Base-by-base conservation (phyloP, 2,888 invertebrate species). In the Plebejus anna region DNA sequence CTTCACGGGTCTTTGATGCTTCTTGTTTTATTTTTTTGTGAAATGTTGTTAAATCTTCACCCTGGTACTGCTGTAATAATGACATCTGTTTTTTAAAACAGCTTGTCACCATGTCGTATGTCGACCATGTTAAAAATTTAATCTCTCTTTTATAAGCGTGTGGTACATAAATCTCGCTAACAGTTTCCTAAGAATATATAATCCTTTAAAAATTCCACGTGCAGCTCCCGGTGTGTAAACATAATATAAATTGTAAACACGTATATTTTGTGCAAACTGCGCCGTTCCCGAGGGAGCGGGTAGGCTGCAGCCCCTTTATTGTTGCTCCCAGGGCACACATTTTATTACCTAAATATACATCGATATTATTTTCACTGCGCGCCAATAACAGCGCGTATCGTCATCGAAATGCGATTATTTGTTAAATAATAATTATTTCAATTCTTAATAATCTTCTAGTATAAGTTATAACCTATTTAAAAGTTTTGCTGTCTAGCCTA, bases 211-310 rank as follows among this genome's bases (percentile, higher is more conserved):
- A 73, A 73, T 73, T 73, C 73, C 73, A 73, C 73, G 73, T 55
- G 32, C 73, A 73, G 51, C 73, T 73, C 28, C 32, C 73, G 55
- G 66, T 66, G 13, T 51, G 73, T 73, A 73, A 73, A 78, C 76
- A 75, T 78, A 78, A 79, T 79, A 73, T 73, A 73, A 77, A 76
- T 78, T 81, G 78, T 79, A 79, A 79, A 80, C 79, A 79, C 79
- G 79, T 78, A 75, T 79, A 80, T 80, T 79, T 79, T 78, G 79
- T 78, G 78, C 76, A 81, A 81, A 80, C 77, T 77, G 76, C 76
- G 75, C 73, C 77, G 79, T 78, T 78, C 80, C 76, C 80, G 73
- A 70, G 81, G 81, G 81, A 78, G 76, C 76, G 66, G 70, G 51
- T 73, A 55, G 73, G 72, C 72, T 70, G 78, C 79, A 75, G 77